These are phyloP conservation scores for Argopecten irradians DNA, from an alignment of 1,140 invertebrate species.

Conservation along the genomic window DNA sequence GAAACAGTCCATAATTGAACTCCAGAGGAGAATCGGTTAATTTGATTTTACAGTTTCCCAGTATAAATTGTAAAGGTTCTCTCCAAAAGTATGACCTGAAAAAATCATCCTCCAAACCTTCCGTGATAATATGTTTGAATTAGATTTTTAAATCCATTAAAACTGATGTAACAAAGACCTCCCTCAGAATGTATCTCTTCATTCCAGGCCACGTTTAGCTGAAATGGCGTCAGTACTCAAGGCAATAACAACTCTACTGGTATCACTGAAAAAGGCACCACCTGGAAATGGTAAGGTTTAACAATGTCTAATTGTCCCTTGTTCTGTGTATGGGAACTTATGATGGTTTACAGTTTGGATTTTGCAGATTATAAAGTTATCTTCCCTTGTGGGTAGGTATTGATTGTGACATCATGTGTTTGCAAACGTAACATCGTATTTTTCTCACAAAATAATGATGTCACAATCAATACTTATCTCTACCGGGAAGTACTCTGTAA, in stretches of 20 bases:
- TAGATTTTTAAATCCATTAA: neutral
- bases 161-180: neutral
- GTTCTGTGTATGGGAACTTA: no score
- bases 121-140: neutral
- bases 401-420: no score
- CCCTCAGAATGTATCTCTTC: conserved; percentile 49
- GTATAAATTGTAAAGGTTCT: neutral
- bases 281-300: conserved; percentile 85
- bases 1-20: neutral
- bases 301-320: neutral
- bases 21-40: neutral
- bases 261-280: conserved; percentile 94
- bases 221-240: conserved; percentile 98
- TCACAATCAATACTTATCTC: no score
- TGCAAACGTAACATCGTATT: neutral
- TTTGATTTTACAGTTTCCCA: neutral
- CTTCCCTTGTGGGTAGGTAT: no score
- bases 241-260: conserved; percentile 93
- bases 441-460: neutral
- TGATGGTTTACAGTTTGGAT: no score
- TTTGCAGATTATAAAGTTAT: no score
- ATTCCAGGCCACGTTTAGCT: conserved; percentile 90
- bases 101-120: neutral
- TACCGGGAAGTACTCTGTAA: no score
- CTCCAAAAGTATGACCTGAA: neutral